Evolutionary conservation across 2,888 invertebrate genomes (phyloP).

Genomic region (Scaptomyza caliginosa): DNA sequence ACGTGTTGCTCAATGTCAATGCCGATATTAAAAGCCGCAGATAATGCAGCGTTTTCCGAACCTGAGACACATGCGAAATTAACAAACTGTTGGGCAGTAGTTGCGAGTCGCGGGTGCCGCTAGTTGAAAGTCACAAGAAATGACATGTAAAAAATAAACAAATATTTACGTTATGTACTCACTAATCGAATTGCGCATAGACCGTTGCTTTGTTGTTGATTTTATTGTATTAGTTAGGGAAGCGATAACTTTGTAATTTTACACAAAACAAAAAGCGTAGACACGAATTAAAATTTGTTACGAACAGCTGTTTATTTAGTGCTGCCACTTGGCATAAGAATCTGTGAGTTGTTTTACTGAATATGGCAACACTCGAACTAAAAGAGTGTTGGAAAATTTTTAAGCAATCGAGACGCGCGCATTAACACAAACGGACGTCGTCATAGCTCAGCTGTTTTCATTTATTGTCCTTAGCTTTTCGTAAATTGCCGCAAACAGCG

Average conservation of each 20-base stretch:
- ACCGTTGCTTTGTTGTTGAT: neutral
- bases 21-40: conserved; percentile 4
- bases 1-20: conserved; percentile 27
- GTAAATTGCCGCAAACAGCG: neutral
- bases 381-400: conserved; percentile 3
- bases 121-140: neutral
- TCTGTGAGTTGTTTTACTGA: neutral
- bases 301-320: conserved; percentile 28
- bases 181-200: conserved; percentile 8
- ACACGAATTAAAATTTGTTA: conserved; percentile 2
- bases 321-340: conserved; percentile 16
- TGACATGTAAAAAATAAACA: neutral
- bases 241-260: conserved; percentile 16
- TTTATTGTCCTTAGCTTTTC: conserved; percentile 30
- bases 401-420: neutral
- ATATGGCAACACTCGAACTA: conserved; percentile 11
- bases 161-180: conserved; percentile 11
- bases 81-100: neutral
- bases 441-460: conserved; percentile 41
- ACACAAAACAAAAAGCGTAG: conserved; percentile 18
- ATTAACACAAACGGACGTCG: conserved; percentile 9
- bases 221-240: neutral
- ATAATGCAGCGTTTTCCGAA: neutral
- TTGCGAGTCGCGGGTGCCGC: neutral
- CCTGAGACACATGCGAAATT: conserved; percentile 4